These are phyloP conservation scores for Lithophane semibrunnea DNA, from an alignment of 2,888 invertebrate genomes.

Conservation along the genomic window DNA sequence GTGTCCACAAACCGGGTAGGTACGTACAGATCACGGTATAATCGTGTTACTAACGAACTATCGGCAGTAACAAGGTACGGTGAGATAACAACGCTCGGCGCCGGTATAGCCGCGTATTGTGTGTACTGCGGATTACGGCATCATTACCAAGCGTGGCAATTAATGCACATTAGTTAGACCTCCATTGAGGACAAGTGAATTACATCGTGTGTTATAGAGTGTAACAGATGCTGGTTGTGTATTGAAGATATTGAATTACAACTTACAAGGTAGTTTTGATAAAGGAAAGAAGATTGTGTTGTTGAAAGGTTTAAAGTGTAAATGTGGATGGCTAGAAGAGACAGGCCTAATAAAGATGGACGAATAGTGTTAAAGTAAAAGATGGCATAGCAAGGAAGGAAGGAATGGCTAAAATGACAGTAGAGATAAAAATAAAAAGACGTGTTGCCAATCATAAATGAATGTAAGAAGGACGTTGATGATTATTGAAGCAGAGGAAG, in stretches of 20 bases:
- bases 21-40: background rate
- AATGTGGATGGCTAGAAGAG: too few relatives aligned
- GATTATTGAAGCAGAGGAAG: background rate
- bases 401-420: background rate
- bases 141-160: slow-evolving; percentile 56
- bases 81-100: slow-evolving; percentile 22
- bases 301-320: too few relatives aligned
- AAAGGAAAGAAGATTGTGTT: background rate
- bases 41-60: slow-evolving; percentile 32
- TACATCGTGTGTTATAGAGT: slow-evolving; percentile 9
- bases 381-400: background rate
- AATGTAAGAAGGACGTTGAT: background rate
- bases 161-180: slow-evolving; percentile 63
- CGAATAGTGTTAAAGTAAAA: background rate
- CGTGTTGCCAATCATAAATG: background rate
- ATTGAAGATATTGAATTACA: background rate
- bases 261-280: background rate
- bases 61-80: slow-evolving; percentile 26
- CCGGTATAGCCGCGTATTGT: slow-evolving; percentile 26
- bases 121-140: slow-evolving; percentile 48
- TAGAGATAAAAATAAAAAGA: background rate
- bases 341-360: background rate
- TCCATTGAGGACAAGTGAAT: slow-evolving; percentile 57
- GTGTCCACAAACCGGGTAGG: too few relatives aligned
- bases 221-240: slow-evolving; percentile 4